Conservation (phyloP, 2,888 invertebrate species). For the Heliconius erato region DNA sequence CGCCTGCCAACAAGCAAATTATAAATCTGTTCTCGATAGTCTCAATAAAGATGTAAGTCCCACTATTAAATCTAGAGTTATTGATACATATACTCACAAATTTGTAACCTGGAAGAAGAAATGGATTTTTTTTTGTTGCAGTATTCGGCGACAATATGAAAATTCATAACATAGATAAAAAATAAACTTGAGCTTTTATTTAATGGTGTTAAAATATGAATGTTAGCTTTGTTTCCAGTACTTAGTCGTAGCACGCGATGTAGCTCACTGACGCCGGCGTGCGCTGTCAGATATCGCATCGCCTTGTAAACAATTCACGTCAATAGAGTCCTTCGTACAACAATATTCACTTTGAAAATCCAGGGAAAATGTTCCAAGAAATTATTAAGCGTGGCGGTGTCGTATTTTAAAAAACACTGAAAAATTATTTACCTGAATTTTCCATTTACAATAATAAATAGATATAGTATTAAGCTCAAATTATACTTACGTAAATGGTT, state of each 20-base stretch:
- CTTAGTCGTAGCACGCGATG: conserved; percentile 71
- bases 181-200: conserved; percentile 9
- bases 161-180: background rate
- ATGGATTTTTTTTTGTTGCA: background rate
- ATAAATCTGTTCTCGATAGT: conserved; percentile 90
- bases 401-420: background rate
- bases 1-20: conserved; percentile 95
- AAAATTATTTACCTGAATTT: background rate
- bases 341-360: background rate
- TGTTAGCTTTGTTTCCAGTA: conserved; percentile 63
- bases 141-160: conserved; percentile 7
- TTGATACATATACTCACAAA: background rate
- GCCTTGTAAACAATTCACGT: conserved; percentile 66
- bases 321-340: conserved; percentile 16
- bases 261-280: conserved; percentile 58
- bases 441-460: background rate
- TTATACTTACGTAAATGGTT: background rate
- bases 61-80: background rate
- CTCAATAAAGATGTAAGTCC: conserved; percentile 91
- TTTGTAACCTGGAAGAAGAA: background rate
- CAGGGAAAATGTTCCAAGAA: background rate
- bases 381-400: background rate
- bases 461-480: background rate
- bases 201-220: conserved; percentile 63
- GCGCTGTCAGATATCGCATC: conserved; percentile 55